Conservation (phyloP, 2,888 invertebrate genomes). For the Minunthozetes semirufus region DNA sequence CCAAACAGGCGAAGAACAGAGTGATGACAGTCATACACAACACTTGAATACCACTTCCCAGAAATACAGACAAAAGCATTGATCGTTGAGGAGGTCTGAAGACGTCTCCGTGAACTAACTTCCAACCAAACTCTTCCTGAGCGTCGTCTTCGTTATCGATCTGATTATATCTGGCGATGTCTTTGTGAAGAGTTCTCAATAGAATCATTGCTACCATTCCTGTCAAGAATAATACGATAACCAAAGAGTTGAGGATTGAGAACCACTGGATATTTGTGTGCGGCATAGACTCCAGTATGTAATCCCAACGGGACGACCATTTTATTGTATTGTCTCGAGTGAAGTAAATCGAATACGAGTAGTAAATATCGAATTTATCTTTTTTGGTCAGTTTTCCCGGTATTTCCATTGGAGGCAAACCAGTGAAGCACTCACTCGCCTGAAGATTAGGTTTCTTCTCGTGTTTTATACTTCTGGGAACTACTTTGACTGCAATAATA, state of each 20-base stretch:
- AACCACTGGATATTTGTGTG: slow-evolving; percentile 99
- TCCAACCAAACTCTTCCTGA: slow-evolving; percentile 75
- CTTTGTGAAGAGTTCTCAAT: slow-evolving; percentile 90
- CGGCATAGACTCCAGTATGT: slow-evolving; percentile 95
- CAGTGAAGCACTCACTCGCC: slow-evolving; percentile 44
- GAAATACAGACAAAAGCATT: slow-evolving; percentile 87
- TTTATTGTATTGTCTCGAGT: slow-evolving; percentile 71
- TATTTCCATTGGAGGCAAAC: slow-evolving; percentile 63
- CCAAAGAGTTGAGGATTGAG: slow-evolving; percentile 92
- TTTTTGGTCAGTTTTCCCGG: slow-evolving; percentile 55
- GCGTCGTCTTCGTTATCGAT: slow-evolving; percentile 59
- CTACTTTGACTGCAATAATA: slow-evolving; percentile 60
- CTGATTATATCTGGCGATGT: slow-evolving; percentile 97
- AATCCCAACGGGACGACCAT: slow-evolving; percentile 99
- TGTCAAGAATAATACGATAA: slow-evolving; percentile 79
- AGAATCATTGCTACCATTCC: slow-evolving; percentile 99
- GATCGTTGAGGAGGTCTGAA: slow-evolving; percentile 70
- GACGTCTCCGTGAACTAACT: slow-evolving; percentile 60
- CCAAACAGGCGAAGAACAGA: slow-evolving; percentile 92
- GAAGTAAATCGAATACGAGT: slow-evolving; percentile 71
- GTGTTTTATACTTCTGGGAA: slow-evolving; percentile 55
- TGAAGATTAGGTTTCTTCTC: slow-evolving; percentile 44
- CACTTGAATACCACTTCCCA: slow-evolving; percentile 95
- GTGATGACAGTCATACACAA: slow-evolving; percentile 94
- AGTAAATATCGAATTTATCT: slow-evolving; percentile 60